Percentiles rank a stretch among this genome's conserved stretches.
These are phyloP conservation scores for Tricholaema leucomelas DNA, from an alignment of 2,113 vertebrate genomes.

Conservation along the genomic window DNA sequence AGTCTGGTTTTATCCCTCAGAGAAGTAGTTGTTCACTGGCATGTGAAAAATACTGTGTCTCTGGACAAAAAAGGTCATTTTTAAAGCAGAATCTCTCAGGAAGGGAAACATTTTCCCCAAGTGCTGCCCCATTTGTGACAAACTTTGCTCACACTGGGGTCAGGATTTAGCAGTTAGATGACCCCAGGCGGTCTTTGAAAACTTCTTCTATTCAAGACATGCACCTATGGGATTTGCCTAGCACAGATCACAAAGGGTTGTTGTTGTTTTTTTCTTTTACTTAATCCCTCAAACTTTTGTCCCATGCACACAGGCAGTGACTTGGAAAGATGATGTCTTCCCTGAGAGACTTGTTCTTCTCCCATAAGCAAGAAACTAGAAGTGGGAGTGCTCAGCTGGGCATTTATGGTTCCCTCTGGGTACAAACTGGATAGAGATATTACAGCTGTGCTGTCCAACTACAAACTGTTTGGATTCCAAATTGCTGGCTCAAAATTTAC, in stretches of 20 bases:
- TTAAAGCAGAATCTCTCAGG: background rate
- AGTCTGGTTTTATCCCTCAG: background rate
- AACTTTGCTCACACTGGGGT: background rate
- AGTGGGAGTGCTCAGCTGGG: background rate
- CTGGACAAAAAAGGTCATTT: background rate
- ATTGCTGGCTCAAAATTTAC: background rate
- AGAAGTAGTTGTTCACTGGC: background rate
- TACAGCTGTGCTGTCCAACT: background rate
- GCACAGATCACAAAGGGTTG: background rate
- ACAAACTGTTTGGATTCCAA: background rate
- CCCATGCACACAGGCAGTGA: background rate
- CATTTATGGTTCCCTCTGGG: background rate
- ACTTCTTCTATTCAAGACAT: background rate
- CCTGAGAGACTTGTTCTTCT: background rate
- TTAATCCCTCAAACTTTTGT: constrained; percentile 10
- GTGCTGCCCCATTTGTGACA: background rate
- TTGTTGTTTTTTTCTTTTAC: background rate
- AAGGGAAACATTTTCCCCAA: background rate
- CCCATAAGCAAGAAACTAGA: background rate
- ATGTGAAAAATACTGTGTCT: background rate
- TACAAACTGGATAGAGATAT: background rate
- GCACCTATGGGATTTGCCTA: background rate
- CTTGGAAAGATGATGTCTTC: background rate
- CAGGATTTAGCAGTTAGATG: background rate
- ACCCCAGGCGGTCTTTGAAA: background rate